Percentiles rank a stretch among this genome's conserved stretches.
phyloP scores from a whole-genome alignment of 2,113 vertebrate species.

The Pheucticus melanocephalus region DNA sequence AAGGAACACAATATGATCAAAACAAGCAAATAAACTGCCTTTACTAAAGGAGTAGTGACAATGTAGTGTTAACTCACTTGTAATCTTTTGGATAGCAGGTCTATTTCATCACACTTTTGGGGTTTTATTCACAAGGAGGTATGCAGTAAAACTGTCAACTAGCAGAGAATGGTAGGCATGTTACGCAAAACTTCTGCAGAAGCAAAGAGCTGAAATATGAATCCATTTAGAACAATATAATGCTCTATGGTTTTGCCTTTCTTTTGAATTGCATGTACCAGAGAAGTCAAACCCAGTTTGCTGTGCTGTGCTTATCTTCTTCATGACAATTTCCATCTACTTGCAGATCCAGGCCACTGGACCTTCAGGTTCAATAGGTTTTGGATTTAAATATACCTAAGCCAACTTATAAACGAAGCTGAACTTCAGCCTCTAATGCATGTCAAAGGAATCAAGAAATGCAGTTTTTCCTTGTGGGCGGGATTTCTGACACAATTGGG shows the following conservation, averaged over 20 bases:
- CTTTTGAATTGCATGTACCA: not conserved
- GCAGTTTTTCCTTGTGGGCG: rapidly evolving
- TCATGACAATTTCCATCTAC: not conserved
- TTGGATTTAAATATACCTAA: not conserved
- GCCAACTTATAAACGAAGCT: not conserved
- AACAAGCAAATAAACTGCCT: not conserved
- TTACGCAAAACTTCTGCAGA: not conserved
- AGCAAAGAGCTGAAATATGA: not conserved
- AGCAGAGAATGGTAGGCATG: not conserved
- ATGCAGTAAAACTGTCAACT: not conserved
- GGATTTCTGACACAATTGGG: not conserved
- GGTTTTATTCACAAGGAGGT: not conserved
- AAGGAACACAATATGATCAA: not conserved
- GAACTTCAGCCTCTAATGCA: not conserved
- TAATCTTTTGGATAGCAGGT: not conserved
- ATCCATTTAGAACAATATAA: not conserved
- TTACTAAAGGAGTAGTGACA: not conserved
- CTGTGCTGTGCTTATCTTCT: not conserved
- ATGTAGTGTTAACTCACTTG: not conserved
- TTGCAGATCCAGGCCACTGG: not conserved
- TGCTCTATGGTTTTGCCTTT: not conserved
- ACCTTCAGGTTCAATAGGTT: not conserved
- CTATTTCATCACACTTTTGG: not conserved
- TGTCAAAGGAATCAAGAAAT: not conserved
- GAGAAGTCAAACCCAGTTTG: not conserved